Evolutionary conservation across 2,797 vertebrate species (phyloP).

Genomic region (Channa striata): DNA sequence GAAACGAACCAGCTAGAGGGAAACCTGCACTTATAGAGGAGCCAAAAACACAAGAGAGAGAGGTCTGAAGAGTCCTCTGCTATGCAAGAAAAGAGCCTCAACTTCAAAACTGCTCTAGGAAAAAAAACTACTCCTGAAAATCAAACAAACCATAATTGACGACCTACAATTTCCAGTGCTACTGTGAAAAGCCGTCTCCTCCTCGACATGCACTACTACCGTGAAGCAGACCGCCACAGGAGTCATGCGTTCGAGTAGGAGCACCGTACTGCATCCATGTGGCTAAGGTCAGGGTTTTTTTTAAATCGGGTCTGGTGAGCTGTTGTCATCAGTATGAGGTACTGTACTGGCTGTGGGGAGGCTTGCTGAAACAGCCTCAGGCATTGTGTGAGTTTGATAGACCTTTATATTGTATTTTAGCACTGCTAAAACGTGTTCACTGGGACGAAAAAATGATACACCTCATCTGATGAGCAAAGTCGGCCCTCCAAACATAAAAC

Average conservation of each 20-base stretch:
- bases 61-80: slow-evolving; percentile 55
- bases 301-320: slow-evolving; percentile 61
- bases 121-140: slow-evolving; percentile 40
- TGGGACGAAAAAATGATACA: slow-evolving; percentile 58
- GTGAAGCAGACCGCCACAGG: slow-evolving; percentile 54
- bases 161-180: slow-evolving; percentile 62
- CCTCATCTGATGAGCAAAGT: slow-evolving; percentile 65
- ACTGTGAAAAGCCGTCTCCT: slow-evolving; percentile 50
- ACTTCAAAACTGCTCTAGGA: slow-evolving; percentile 49
- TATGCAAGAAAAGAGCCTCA: slow-evolving; percentile 48
- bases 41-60: slow-evolving; percentile 64
- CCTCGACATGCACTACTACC: slow-evolving; percentile 34
- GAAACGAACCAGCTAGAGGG: slow-evolving; percentile 54
- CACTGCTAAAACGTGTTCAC: slow-evolving; percentile 75
- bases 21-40: slow-evolving; percentile 63
- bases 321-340: slow-evolving; percentile 72
- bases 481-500: slow-evolving; percentile 34
- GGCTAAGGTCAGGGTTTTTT: slow-evolving; percentile 49
- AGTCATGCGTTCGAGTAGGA: slow-evolving; percentile 44
- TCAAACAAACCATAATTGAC: slow-evolving; percentile 54
- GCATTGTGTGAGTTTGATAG: slow-evolving; percentile 79
- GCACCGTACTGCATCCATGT: slow-evolving; percentile 61
- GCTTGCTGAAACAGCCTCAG: slow-evolving; percentile 67
- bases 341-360: slow-evolving; percentile 75
- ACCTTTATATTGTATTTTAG: slow-evolving; percentile 64